phyloP scores from a whole-genome alignment of 2,113 vertebrate genomes.

The Pelobates fuscus region DNA sequence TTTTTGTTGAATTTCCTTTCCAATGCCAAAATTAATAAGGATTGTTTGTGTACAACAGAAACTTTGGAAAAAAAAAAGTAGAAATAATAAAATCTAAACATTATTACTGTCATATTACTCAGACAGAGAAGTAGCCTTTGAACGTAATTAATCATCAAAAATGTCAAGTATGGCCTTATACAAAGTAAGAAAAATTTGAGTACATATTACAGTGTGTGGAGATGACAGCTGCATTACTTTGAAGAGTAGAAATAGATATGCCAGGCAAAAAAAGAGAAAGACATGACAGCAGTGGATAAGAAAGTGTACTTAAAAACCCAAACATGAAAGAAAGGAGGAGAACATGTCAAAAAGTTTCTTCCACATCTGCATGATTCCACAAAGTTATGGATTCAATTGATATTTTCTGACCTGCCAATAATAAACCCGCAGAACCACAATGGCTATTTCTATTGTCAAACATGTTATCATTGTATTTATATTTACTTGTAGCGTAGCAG shows the following conservation, averaged over 20 bases:
- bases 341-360: conserved; percentile 14
- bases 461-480: too few relatives aligned
- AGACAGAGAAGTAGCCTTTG: background rate
- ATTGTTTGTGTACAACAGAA: background rate
- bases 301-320: conserved; percentile 14
- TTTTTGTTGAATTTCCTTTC: too few relatives aligned
- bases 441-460: too few relatives aligned
- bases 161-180: conserved; percentile 7
- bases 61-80: background rate
- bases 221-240: conserved; percentile 31
- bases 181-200: conserved; percentile 21
- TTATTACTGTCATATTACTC: background rate
- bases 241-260: conserved; percentile 17
- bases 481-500: too few relatives aligned
- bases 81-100: background rate
- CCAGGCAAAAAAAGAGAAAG: conserved; percentile 9
- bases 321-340: conserved; percentile 25
- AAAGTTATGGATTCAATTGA: conserved; percentile 17
- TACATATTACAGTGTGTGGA: background rate
- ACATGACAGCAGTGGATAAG: conserved; percentile 1
- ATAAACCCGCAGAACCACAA: too few relatives aligned
- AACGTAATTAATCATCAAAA: conserved; percentile 25
- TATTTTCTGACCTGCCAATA: background rate
- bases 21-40: too few relatives aligned
- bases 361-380: conserved; percentile 3